Base-by-base conservation (phyloP, 1,140 invertebrate genomes). In the Phymastichus coffea region DNA sequence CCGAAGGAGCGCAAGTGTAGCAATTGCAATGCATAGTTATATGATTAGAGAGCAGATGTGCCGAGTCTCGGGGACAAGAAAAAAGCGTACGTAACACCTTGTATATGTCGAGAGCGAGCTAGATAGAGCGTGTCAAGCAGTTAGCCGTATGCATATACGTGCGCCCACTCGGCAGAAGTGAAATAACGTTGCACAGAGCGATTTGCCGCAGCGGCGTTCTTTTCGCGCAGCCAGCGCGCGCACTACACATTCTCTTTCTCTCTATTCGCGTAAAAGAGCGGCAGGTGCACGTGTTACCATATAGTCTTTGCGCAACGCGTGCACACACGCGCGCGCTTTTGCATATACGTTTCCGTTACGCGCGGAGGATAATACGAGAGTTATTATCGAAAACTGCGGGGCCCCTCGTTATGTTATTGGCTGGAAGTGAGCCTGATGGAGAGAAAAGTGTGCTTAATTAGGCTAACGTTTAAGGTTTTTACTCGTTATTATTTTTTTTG, bases 41-140 rank as follows among this genome's bases (percentile, higher is more conserved):
- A 33, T 60, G 49, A 51, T 60, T 49, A 60, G 58, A 61, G 49
- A 55, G 37, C 35, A 61, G 58, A 61, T 61, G 58, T 22, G 10
- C 17, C 40, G 1, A 48, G 43, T 47, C 43, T 54, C 26, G 20
- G 25, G 28, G 37, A 49, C 43, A 43, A 49, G 49, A n/a, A n/a
- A n/a, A n/a, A n/a, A n/a, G n/a, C n/a, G 44, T 23, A 56, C 51
- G 44, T 55, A 54, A 48, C 41, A 61, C 51, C 38, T 38, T 25
- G n/a, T 20, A 7, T 26, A 52, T 44, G 22, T n/a, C 9, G 46
- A 12, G 22, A 17, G 8, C n/a, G 33, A 47, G n/a, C 28, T 19
- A 47, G 15, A 6, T 23, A 40, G 26, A 44, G 12, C 23, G 33
- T n/a, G 26, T 10, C 14, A 38, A 28, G 15, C 15, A 33, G 12